Evolutionary conservation across 2,888 invertebrate genomes (phyloP), one percentile per base, ranked within the genome.

Genomic region (Sialis lutaria): DNA sequence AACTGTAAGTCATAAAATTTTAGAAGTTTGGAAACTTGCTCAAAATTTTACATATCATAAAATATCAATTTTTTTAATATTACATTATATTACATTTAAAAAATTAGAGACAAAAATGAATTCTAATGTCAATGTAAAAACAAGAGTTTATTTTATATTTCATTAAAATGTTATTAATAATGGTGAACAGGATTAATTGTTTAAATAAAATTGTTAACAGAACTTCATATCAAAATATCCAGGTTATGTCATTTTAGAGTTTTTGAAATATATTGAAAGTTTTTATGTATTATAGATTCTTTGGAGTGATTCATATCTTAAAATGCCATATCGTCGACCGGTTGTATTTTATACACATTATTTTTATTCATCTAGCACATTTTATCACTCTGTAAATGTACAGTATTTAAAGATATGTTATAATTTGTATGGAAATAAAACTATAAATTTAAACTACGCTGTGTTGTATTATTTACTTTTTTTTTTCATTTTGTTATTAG

Each of bases 341-440:
- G 52, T 54, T 52, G 51, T 50, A 54, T 53, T 52, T 51, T 49
- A 55, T 57, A 55, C 56, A 56, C 58, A 59, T 61, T 62, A 59
- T 59, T 58, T 48, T 41, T 45, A 41, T 42, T 47, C 48, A 50
- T 33, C 33, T 13, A 32, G 33, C 42, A 31, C 42, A 37, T 31
- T 35, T 37, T 42, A 42, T 47, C 47, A 47, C 47, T 47, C 42
- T 45, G 62, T 56, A 64, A 64, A 64, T 80, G 79, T 80, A 81
- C 80, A 81, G 80, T 80, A 80, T 80, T 81, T 80, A 79, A 79
- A 77, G 71, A 63, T 75, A 79, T 77, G 79, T 80, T 72, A 80
- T 80, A 80, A 80, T 80, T 80, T 80, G 80, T 80, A 80, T 80
- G 79, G 77, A 80, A 79, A 77, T 73, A 75, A 75, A 70, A 73